Evolutionary conservation across 2,113 vertebrate genomes (phyloP).

Genomic region (Danionella cerebrum): DNA sequence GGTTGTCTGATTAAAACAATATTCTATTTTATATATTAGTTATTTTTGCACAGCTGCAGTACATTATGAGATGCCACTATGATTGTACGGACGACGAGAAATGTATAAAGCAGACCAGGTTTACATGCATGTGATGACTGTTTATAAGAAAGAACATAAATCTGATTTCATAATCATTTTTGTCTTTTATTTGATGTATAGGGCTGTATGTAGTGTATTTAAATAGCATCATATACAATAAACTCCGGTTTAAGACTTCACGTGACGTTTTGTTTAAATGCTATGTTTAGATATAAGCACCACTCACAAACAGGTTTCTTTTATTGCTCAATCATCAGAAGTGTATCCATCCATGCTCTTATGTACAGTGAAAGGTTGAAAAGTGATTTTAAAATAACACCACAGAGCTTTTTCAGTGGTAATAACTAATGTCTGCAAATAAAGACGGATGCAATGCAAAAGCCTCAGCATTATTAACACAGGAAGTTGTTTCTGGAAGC

Average conservation of each 20-base stretch:
- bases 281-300: too few species aligned
- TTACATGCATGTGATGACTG: constrained; percentile 37
- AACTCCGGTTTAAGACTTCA: constrained; percentile 7
- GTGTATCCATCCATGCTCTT: background rate
- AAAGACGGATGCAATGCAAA: too few species aligned
- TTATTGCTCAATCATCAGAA: background rate
- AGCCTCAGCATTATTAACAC: too few species aligned
- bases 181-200: constrained; percentile 17
- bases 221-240: constrained; percentile 21
- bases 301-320: too few species aligned
- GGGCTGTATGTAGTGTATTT: constrained; percentile 31
- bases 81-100: constrained; percentile 23
- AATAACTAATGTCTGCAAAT: too few species aligned
- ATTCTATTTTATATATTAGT: constrained; percentile 64
- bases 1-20: constrained; percentile 66
- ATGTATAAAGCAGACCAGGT: constrained; percentile 48
- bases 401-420: too few species aligned
- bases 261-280: background rate
- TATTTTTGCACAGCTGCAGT: constrained; percentile 87
- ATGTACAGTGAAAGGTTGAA: background rate
- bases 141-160: background rate
- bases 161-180: constrained; percentile 48
- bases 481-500: too few species aligned
- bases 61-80: constrained; percentile 43
- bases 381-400: too few species aligned